Evolutionary conservation across 2,888 invertebrate species (phyloP).

Genomic region (Drosophila atripex): DNA sequence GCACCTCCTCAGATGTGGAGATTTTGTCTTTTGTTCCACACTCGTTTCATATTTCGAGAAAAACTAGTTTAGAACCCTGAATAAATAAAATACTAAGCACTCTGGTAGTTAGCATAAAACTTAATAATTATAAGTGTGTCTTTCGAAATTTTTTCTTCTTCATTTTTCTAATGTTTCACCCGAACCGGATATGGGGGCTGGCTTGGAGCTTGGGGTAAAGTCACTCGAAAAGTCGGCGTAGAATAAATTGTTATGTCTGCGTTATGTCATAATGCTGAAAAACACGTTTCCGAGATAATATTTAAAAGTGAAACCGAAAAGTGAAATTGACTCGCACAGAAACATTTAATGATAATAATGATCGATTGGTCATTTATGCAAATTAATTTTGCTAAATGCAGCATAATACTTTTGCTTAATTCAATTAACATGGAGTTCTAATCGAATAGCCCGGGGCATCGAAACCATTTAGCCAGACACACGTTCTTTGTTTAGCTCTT

Average conservation of each 20-base stretch:
- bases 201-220: constrained; percentile 13
- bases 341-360: constrained; percentile 61
- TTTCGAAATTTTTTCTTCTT: constrained; percentile 7
- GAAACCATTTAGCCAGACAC: constrained; percentile 38
- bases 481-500: constrained; percentile 36
- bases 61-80: constrained; percentile 57
- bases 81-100: constrained; percentile 61
- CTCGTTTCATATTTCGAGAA: constrained; percentile 42
- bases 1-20: constrained; percentile 29
- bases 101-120: constrained; percentile 59
- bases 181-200: constrained; percentile 63
- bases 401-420: constrained; percentile 64
- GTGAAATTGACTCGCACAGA: constrained; percentile 62
- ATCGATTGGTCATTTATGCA: constrained; percentile 60
- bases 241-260: constrained; percentile 14
- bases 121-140: constrained; percentile 57
- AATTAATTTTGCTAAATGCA: constrained; percentile 69
- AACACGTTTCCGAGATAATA: constrained; percentile 32
- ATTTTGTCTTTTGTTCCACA: constrained; percentile 38
- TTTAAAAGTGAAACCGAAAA: constrained; percentile 54
- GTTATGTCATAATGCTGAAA: constrained; percentile 59
- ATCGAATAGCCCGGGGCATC: constrained; percentile 42
- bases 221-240: constrained; percentile 11
- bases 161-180: constrained; percentile 12
- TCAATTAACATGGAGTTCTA: constrained; percentile 60